Percentiles rank a stretch among this genome's conserved stretches.
These are phyloP conservation scores for Ataeniobius toweri DNA, from an alignment of 2,797 vertebrate species.

Conservation along the genomic window DNA sequence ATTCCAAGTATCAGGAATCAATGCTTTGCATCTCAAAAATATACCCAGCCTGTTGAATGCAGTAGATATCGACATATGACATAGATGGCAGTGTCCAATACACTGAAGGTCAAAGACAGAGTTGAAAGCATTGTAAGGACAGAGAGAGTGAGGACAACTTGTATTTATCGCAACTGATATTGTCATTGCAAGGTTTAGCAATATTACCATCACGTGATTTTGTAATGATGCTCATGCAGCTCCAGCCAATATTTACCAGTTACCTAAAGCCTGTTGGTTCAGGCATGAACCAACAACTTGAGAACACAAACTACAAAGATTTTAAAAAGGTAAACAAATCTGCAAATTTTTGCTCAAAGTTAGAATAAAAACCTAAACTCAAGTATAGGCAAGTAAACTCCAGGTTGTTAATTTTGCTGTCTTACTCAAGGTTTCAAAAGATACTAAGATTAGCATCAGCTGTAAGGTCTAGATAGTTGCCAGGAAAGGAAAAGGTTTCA, in stretches of 20 bases:
- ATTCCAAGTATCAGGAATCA: neutral
- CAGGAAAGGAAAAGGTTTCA: conserved; percentile 36
- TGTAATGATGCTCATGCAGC: conserved; percentile 1
- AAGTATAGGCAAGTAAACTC: neutral
- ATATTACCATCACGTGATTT: neutral
- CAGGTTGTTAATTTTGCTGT: conserved; percentile 23
- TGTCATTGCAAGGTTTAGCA: neutral
- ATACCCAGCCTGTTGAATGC: neutral
- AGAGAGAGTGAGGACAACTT: neutral
- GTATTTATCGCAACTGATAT: neutral
- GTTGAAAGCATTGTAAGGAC: neutral
- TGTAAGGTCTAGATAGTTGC: conserved; percentile 6
- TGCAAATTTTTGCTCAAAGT: neutral
- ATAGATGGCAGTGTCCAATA: neutral
- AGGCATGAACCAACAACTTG: neutral
- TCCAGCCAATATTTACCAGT: conserved; percentile 8
- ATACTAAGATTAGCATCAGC: conserved; percentile 45
- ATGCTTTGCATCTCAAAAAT: neutral
- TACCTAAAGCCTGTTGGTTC: neutral
- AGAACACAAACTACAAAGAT: too few relatives aligned
- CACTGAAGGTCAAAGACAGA: neutral
- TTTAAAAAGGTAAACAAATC: conserved; percentile 1
- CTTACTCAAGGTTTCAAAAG: conserved; percentile 51
- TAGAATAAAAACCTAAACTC: neutral
- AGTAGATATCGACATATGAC: neutral